A percentile compares a stretch with the other conserved stretches of the same genome.
Evolutionary conservation across 2,888 invertebrate genomes (phyloP).

Genomic region (Spilosoma lubricipeda): DNA sequence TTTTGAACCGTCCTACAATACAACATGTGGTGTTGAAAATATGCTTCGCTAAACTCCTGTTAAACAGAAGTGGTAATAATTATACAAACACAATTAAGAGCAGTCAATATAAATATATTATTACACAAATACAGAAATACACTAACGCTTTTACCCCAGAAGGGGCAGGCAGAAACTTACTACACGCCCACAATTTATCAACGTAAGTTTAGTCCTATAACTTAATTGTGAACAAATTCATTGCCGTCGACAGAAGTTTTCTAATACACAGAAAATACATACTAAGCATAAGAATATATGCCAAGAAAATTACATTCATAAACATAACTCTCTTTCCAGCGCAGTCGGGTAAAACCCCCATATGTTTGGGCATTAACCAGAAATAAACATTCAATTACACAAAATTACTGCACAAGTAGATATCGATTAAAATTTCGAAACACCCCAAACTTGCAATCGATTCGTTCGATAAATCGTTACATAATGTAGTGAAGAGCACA

Average conservation of each 20-base stretch:
- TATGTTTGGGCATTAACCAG: neutral
- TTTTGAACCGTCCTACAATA: too few relatives aligned
- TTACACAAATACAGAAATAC: neutral
- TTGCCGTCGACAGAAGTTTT: neutral
- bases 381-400: constrained; percentile 14
- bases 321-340: too few relatives aligned
- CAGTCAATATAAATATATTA: too few relatives aligned
- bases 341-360: too few relatives aligned
- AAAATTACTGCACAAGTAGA: neutral
- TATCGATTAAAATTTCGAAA: constrained; percentile 9
- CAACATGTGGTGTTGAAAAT: too few relatives aligned
- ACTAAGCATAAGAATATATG: too few relatives aligned
- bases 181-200: neutral
- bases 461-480: constrained; percentile 39
- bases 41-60: too few relatives aligned
- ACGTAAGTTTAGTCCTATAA: neutral
- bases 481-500: constrained; percentile 46
- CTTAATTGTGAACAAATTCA: neutral
- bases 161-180: neutral
- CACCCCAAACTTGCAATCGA: constrained; percentile 13
- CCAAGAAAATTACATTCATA: too few relatives aligned
- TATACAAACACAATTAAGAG: too few relatives aligned
- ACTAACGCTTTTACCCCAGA: neutral
- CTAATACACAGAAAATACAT: too few relatives aligned
- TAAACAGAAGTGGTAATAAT: too few relatives aligned